A percentile compares a stretch with the other conserved stretches of the same genome.
phyloP scores from a whole-genome alignment of 2,888 invertebrate species.

The Xestoiulus laeticollis region DNA sequence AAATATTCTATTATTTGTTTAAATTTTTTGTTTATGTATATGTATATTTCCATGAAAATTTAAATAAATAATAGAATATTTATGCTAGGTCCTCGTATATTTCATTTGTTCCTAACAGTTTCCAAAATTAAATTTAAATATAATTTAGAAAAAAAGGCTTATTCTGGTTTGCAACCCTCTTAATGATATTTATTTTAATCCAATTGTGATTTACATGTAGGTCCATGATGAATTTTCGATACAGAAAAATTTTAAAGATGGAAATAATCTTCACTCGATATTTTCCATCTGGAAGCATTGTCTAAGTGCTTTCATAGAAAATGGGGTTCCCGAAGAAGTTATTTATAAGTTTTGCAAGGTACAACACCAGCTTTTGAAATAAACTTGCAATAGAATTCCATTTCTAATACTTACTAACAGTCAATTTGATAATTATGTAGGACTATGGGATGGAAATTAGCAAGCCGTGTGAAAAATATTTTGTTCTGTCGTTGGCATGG shows the following conservation, averaged over 20 bases:
- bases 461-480: slow-evolving; percentile 44
- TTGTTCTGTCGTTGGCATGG: slow-evolving; percentile 48
- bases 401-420: not conserved
- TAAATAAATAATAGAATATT: no score
- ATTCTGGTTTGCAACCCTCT: no score
- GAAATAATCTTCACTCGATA: slow-evolving; percentile 1
- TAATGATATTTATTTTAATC: no score
- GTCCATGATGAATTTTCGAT: not conserved
- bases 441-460: slow-evolving; percentile 43
- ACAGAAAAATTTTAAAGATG: not conserved
- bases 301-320: not conserved
- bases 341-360: slow-evolving; percentile 46
- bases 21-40: no score
- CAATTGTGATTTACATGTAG: not conserved
- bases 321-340: slow-evolving; percentile 3
- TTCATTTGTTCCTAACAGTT: no score
- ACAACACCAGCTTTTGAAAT: not conserved
- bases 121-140: no score
- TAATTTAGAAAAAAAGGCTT: no score
- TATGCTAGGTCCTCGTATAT: no score
- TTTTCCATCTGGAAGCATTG: slow-evolving; percentile 50
- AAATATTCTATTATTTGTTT: no score
- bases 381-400: not conserved
- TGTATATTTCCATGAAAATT: no score
- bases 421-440: not conserved